These are phyloP conservation scores for Bombus waltoni DNA, from an alignment of 1,140 invertebrate genomes.

Conservation along the genomic window DNA sequence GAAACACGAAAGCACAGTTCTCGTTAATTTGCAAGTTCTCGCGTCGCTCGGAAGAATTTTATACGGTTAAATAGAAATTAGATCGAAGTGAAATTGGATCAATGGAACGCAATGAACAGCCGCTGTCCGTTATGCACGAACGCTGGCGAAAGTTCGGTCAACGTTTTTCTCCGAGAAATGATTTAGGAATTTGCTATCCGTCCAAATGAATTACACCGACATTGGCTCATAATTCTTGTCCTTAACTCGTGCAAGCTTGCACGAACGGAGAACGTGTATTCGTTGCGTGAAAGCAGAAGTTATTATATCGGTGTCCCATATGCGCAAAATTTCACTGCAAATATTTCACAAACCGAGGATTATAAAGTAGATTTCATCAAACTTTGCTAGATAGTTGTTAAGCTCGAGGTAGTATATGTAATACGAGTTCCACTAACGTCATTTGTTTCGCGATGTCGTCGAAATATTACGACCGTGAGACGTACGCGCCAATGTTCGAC, in stretches of 20 bases:
- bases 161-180: background rate
- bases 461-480: constrained; percentile 19
- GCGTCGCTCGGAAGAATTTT: background rate
- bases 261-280: constrained; percentile 2
- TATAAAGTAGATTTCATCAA: constrained; percentile 50
- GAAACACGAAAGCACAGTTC: background rate
- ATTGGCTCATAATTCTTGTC: background rate
- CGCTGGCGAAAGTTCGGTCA: background rate
- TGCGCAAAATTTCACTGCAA: constrained; percentile 34
- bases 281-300: constrained; percentile 33
- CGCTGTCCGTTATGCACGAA: background rate
- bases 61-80: background rate
- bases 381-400: constrained; percentile 41
- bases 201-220: constrained; percentile 8
- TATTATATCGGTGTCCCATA: constrained; percentile 24
- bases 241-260: background rate
- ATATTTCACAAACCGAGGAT: constrained; percentile 38
- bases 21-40: background rate
- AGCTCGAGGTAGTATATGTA: constrained; percentile 19
- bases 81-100: background rate
- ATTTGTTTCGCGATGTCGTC: constrained; percentile 33
- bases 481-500: background rate
- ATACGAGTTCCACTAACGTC: constrained; percentile 2
- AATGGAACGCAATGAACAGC: too few species aligned
- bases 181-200: background rate